phyloP scores from a whole-genome alignment of 2,797 vertebrate species.

The Anguilla anguilla region DNA sequence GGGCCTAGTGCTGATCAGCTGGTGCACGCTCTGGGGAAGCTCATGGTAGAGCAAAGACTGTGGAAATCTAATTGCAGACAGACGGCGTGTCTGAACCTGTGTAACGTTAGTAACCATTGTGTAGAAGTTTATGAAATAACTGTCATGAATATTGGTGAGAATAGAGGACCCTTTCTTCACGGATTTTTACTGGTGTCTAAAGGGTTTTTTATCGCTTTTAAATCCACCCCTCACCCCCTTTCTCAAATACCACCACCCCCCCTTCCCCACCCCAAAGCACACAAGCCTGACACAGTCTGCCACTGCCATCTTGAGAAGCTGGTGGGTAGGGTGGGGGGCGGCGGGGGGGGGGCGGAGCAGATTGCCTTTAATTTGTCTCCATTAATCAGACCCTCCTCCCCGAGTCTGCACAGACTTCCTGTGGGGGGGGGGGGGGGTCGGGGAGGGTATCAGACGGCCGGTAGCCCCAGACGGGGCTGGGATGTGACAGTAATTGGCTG shows the following conservation, averaged over 20 bases:
- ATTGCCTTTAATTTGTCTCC: background rate
- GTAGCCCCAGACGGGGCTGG: background rate
- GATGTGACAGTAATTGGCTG: background rate
- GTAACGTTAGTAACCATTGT: background rate
- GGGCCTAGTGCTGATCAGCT: background rate
- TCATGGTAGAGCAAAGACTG: background rate
- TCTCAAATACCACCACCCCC: no score
- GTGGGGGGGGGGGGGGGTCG: background rate
- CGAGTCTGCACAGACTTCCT: background rate
- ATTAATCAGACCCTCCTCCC: background rate
- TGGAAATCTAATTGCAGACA: slow-evolving; percentile 20
- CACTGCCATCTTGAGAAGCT: background rate
- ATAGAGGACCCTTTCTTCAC: background rate
- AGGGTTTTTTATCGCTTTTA: background rate
- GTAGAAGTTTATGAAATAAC: background rate
- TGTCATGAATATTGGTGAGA: background rate
- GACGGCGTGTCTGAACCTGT: background rate
- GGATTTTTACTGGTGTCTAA: background rate
- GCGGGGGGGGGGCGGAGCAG: no score
- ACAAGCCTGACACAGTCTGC: background rate
- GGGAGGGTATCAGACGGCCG: no score
- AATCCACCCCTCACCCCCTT: background rate
- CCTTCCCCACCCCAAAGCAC: background rate
- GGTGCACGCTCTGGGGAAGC: background rate
- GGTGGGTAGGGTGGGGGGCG: no score